Percentiles rank a stretch among this genome's conserved stretches.
phyloP scores from a whole-genome alignment of 2,113 vertebrate genomes.

The Danio rerio region DNA sequence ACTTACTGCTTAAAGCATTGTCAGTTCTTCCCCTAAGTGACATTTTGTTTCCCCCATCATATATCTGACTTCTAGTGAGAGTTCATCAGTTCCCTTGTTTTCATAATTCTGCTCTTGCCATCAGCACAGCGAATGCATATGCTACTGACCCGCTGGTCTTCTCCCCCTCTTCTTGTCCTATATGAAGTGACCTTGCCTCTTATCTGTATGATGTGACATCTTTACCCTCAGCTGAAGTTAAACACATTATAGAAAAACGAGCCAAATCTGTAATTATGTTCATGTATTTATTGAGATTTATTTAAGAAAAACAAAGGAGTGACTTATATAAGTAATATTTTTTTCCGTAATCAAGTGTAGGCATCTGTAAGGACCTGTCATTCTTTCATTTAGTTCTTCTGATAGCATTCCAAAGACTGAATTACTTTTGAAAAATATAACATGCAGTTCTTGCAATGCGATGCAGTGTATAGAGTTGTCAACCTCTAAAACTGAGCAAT shows the following conservation, averaged over 20 bases:
- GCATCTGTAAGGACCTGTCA: not conserved
- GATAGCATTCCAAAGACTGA: not conserved
- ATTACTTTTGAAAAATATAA: not conserved
- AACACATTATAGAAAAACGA: not conserved
- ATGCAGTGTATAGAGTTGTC: not conserved
- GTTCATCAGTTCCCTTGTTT: constrained; percentile 4
- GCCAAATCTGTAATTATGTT: not conserved
- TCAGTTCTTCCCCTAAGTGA: not conserved
- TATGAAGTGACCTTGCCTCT: not conserved
- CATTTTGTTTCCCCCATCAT: not conserved
- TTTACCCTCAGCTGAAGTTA: not conserved
- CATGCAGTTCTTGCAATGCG: not conserved
- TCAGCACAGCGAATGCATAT: not conserved
- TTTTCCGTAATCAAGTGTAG: not conserved
- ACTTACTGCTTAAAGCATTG: not conserved
- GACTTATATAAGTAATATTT: not conserved
- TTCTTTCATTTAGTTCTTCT: not conserved
- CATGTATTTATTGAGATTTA: not conserved
- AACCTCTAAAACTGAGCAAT: not conserved
- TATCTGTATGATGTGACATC: constrained; percentile 2
- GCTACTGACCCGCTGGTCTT: constrained; percentile 4
- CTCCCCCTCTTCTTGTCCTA: not conserved
- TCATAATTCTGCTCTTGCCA: not conserved
- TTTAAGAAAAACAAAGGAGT: not conserved
- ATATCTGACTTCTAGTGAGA: not conserved